Evolutionary conservation across 2,888 invertebrate genomes (phyloP).

Genomic region (Agrilus cyanescens): DNA sequence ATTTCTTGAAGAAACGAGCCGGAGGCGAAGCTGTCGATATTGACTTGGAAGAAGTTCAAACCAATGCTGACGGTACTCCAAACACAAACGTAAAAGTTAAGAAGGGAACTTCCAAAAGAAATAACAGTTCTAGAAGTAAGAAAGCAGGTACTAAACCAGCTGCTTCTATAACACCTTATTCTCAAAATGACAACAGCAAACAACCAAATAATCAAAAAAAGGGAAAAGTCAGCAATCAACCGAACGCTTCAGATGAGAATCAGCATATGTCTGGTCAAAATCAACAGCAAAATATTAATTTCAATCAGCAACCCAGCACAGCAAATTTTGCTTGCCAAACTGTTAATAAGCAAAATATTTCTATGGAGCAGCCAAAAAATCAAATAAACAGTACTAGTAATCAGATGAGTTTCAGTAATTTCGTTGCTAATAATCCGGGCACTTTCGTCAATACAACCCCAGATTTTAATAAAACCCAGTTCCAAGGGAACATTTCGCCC

Average conservation of each 20-base stretch:
- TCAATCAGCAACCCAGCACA: conserved; percentile 15
- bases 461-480: conserved; percentile 1
- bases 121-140: conserved; percentile 26
- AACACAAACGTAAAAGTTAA: conserved; percentile 31
- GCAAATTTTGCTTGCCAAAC: background rate
- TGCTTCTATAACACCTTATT: conserved; percentile 41
- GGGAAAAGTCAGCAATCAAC: conserved; percentile 4
- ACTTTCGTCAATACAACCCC: background rate
- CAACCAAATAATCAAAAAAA: conserved; percentile 10
- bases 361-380: background rate
- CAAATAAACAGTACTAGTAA: too few species aligned
- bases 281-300: conserved; percentile 22
- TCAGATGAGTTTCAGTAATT: too few species aligned
- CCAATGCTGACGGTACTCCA: conserved; percentile 36
- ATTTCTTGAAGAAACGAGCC: conserved; percentile 72
- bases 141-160: conserved; percentile 38
- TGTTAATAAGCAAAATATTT: conserved; percentile 1
- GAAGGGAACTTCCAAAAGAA: conserved; percentile 33
- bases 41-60: conserved; percentile 67
- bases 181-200: conserved; percentile 10
- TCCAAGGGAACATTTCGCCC: conserved; percentile 1
- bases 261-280: background rate
- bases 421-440: background rate
- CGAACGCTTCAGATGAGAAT: conserved; percentile 1
- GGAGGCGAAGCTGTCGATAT: conserved; percentile 68